Conservation (phyloP, 2,113 vertebrate genomes). For the Austrofundulus limnaeus region DNA sequence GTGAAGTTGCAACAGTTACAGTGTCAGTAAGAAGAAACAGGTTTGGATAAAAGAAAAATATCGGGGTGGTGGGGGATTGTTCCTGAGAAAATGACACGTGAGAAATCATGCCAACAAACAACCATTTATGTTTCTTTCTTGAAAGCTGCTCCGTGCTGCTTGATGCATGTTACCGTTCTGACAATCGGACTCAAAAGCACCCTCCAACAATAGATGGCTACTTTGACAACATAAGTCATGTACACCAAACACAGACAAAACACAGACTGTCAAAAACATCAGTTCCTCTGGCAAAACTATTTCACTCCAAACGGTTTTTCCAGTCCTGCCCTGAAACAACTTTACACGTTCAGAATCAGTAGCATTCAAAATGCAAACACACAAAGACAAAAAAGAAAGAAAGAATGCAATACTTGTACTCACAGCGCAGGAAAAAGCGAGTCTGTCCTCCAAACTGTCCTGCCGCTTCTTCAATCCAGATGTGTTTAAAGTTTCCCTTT, state of each 20-base stretch:
- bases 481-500: conserved; percentile 53
- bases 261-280: background rate
- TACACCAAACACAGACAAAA: background rate
- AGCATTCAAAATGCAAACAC: background rate
- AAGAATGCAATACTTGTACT: conserved; percentile 38
- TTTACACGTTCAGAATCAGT: background rate
- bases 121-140: background rate
- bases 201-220: conserved; percentile 3
- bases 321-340: background rate
- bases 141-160: background rate
- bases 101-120: background rate
- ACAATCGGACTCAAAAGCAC: background rate
- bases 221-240: background rate
- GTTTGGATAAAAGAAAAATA: background rate
- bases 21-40: background rate
- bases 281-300: background rate
- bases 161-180: background rate
- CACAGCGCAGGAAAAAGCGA: conserved; percentile 33
- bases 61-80: background rate
- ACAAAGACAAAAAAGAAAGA: background rate
- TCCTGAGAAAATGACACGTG: background rate
- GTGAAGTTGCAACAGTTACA: conserved; percentile 4
- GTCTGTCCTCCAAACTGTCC: conserved; percentile 11
- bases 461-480: conserved; percentile 53
- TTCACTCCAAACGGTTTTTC: background rate